Percentiles rank a stretch among this genome's conserved stretches.
Evolutionary conservation across 1,140 invertebrate species (phyloP).

Genomic region (Mizuhopecten yessoensis): DNA sequence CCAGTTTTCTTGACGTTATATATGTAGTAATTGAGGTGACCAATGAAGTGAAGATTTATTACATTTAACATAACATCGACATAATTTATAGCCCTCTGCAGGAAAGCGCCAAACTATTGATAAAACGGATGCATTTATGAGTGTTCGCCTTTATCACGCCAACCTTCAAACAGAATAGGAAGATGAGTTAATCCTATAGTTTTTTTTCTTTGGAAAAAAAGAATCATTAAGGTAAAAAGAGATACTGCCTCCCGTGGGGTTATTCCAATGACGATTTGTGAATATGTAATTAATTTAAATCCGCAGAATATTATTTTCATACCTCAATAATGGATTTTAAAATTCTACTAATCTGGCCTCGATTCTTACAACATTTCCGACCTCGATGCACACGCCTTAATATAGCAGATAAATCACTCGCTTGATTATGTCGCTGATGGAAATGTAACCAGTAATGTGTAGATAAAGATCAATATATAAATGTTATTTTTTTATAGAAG

Average conservation of each 20-base stretch:
- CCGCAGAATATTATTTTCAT: not conserved
- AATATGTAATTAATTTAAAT: slow-evolving; percentile 36
- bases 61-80: not conserved
- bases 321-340: not conserved
- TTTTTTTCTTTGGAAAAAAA: not conserved
- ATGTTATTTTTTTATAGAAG: not conserved
- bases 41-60: not conserved
- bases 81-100: not conserved
- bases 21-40: not conserved
- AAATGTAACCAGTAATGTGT: not conserved
- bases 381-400: not conserved
- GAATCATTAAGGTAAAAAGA: not conserved
- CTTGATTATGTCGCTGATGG: not conserved
- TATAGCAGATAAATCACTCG: not conserved
- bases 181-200: not conserved
- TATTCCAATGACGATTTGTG: not conserved
- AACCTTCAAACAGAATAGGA: not conserved
- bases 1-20: not conserved
- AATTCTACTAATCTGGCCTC: not conserved
- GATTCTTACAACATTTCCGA: not conserved
- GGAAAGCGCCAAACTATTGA: not conserved
- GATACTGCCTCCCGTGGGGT: not conserved
- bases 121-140: not conserved
- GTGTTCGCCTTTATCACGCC: not conserved
- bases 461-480: not conserved